Percentiles rank a stretch among this genome's conserved stretches.
Conservation (phyloP, 2,888 invertebrate genomes). For the Acanthoscelides obtectus region DNA sequence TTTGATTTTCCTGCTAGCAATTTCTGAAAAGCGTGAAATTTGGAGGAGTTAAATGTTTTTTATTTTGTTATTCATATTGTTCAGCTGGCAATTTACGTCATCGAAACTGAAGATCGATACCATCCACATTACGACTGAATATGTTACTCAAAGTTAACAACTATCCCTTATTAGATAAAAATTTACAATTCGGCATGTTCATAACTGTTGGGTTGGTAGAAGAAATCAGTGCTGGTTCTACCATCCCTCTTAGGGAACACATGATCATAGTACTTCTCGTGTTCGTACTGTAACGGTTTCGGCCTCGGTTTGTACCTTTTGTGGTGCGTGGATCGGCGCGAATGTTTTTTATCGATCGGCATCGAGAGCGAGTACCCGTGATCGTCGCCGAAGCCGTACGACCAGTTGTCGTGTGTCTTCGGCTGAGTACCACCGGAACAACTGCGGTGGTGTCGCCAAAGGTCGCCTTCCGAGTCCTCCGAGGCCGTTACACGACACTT, state of each 20-base stretch:
- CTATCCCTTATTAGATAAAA: not conserved
- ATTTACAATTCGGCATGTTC: slow-evolving; percentile 47
- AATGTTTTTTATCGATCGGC: slow-evolving; percentile 26
- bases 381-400: slow-evolving; percentile 33
- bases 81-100: too few species aligned
- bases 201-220: slow-evolving; percentile 42
- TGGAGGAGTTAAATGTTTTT: too few species aligned
- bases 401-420: slow-evolving; percentile 38
- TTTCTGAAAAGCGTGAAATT: too few species aligned
- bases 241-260: slow-evolving; percentile 50
- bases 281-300: slow-evolving; percentile 55
- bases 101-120: too few species aligned
- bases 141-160: not conserved
- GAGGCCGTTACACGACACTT: slow-evolving; percentile 31
- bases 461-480: slow-evolving; percentile 33
- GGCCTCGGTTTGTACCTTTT: slow-evolving; percentile 44
- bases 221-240: slow-evolving; percentile 35
- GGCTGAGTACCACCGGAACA: slow-evolving; percentile 38
- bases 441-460: slow-evolving; percentile 38
- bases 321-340: not conserved
- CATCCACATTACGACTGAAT: not conserved
- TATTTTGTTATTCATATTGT: too few species aligned
- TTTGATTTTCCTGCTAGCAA: too few species aligned
- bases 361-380: slow-evolving; percentile 26
- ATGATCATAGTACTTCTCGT: slow-evolving; percentile 59